Evolutionary conservation across 2,797 vertebrate species (phyloP), one percentile per base, ranked within the genome.

Genomic region (Paramormyrops hopkinsi): DNA sequence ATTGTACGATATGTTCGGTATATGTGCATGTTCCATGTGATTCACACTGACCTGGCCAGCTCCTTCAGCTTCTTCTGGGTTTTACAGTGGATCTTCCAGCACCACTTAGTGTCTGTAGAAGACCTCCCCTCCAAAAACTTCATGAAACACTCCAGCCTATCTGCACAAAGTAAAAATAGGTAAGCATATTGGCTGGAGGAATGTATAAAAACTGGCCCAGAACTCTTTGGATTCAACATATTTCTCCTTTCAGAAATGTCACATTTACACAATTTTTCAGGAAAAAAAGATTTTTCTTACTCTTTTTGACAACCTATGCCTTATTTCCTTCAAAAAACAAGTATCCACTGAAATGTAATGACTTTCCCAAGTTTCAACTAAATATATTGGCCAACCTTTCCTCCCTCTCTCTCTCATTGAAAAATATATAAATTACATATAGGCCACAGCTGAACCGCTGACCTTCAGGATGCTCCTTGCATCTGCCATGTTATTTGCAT

Each of bases 11-110:
- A 7, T 46, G 37, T 11, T 41, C 0, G 2, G 69, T 50, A 84
- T 50, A 19, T 44, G 41, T 46, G 41, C 44, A 48, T 19, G 76
- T 82, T 8, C n/a, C 3, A 25, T 50, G 46, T 50, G 46, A 50
- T 11, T 41, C 51, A 59, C 51, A 56, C 85, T 56, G 86, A 99
- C 99, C 98, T 98, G 86, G 96, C 97, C 90, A 98, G 93, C 94
- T 99, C 98, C 92, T 99, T 99, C 4, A 99, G 96, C 91, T 98
- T 99, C 93, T 99, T 99, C 91, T 99, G 98, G 93, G 98, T 98
- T 96, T 99, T 99, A 94, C 97, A 99, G 94, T 99, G 99, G 51
- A 99, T 96, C 94, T 99, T 99, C 98, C 98, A 99, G 92, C 98
- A 97, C 99, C 99, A 99, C 91, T 97, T 97, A 90, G 95, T 96